These are phyloP conservation scores for Brachionus paranguensis DNA, from an alignment of 1,140 invertebrate species.

Conservation along the genomic window DNA sequence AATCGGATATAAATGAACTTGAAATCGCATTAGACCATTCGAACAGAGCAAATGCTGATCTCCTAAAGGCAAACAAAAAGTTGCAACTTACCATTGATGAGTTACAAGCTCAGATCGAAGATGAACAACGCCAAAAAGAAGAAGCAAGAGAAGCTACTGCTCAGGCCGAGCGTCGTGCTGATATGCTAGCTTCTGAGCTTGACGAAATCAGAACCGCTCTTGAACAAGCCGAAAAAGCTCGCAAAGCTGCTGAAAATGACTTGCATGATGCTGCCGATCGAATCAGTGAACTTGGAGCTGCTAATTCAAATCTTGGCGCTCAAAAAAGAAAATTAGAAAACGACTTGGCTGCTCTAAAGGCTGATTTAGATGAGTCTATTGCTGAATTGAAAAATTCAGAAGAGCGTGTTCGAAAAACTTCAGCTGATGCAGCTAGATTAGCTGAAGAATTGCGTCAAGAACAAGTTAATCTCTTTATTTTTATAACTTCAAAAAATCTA, in stretches of 20 bases:
- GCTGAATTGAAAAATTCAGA: conserved; percentile 84
- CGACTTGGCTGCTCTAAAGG: conserved; percentile 89
- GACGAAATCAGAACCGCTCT: conserved; percentile 89
- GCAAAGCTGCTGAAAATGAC: conserved; percentile 91
- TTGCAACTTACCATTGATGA: conserved; percentile 75
- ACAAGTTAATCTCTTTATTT: conserved; percentile 58
- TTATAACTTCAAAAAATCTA: neutral
- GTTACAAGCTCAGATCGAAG: conserved; percentile 74
- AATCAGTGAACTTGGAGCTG: conserved; percentile 85
- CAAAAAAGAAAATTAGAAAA: conserved; percentile 97
- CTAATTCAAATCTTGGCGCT: conserved; percentile 81
- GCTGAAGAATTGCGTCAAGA: conserved; percentile 96
- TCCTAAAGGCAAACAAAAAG: conserved; percentile 95
- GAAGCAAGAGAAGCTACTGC: conserved; percentile 92
- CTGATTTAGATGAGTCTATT: conserved; percentile 52
- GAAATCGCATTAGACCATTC: conserved; percentile 85
- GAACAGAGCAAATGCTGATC: conserved; percentile 78
- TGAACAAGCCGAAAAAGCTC: conserved; percentile 85
- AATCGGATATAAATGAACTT: conserved; percentile 97
- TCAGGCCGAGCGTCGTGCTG: conserved; percentile 88
- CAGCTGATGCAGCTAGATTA: conserved; percentile 91
- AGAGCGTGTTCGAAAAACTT: conserved; percentile 76
- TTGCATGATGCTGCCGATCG: conserved; percentile 91
- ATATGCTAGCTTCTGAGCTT: conserved; percentile 86
- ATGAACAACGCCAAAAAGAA: conserved; percentile 91